Evolutionary conservation across 2,113 vertebrate genomes (phyloP).

Genomic region (Panurus biarmicus): DNA sequence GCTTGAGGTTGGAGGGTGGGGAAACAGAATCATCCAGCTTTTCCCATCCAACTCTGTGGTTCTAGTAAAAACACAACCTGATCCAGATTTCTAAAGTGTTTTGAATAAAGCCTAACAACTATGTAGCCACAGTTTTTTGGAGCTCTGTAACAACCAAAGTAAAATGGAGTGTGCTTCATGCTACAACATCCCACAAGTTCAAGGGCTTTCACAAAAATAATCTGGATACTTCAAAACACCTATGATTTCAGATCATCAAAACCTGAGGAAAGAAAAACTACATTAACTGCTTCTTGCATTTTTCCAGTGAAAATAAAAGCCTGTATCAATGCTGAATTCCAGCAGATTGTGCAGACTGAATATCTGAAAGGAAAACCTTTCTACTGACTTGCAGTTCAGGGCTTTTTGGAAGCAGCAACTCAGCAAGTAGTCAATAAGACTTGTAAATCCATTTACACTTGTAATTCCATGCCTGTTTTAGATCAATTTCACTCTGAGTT

Average conservation of each 20-base stretch:
- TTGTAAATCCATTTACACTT: conserved; percentile 16
- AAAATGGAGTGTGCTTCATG: neutral
- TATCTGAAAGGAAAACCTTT: neutral
- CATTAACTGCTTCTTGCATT: neutral
- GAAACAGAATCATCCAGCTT: neutral
- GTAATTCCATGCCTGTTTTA: conserved; percentile 12
- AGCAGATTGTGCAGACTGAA: neutral
- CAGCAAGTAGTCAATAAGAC: neutral
- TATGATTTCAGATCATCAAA: neutral
- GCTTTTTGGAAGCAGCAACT: neutral
- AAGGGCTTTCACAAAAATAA: neutral
- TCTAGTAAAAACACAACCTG: neutral
- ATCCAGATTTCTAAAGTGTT: neutral
- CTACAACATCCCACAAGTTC: neutral
- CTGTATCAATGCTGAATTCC: neutral
- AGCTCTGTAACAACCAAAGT: neutral
- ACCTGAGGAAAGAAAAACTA: neutral
- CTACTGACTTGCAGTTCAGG: neutral
- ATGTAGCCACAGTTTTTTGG: neutral
- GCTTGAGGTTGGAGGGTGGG: rapidly evolving
- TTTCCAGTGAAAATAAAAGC: neutral
- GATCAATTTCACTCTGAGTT: conserved; percentile 7
- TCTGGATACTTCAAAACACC: neutral
- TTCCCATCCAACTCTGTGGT: neutral
- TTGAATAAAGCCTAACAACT: neutral